Percentiles rank a stretch among this genome's conserved stretches.
These are phyloP conservation scores for Catajapyx aquilonaris DNA, from an alignment of 1,140 invertebrate genomes.

Conservation along the genomic window DNA sequence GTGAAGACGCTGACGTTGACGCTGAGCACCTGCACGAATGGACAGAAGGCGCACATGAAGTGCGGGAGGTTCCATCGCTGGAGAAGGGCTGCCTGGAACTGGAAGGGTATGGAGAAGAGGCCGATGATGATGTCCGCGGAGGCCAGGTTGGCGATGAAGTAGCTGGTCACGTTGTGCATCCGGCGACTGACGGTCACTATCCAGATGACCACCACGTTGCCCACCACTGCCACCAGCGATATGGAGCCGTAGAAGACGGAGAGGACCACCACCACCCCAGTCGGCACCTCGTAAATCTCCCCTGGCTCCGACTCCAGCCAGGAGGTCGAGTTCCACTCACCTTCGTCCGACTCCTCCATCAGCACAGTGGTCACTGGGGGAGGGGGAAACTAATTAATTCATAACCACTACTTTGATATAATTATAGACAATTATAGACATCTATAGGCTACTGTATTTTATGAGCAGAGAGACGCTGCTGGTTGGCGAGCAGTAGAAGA, in stretches of 20 bases:
- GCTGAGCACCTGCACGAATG: constrained; percentile 51
- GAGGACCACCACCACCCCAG: constrained; percentile 43
- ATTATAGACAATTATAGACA: too few relatives aligned
- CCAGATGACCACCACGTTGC: constrained; percentile 62
- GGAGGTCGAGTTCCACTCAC: too few relatives aligned
- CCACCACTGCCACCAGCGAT: constrained; percentile 53
- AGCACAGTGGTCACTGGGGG: too few relatives aligned
- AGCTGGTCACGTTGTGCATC: constrained; percentile 65
- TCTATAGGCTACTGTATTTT: too few relatives aligned
- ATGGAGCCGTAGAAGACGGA: constrained; percentile 61
- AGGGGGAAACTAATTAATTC: too few relatives aligned
- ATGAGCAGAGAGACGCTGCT: too few relatives aligned
- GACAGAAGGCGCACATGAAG: constrained; percentile 64
- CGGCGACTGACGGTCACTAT: constrained; percentile 44
- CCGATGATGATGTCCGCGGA: constrained; percentile 57
- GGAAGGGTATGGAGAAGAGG: constrained; percentile 57
- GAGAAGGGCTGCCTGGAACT: constrained; percentile 62
- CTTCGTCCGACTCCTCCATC: too few relatives aligned
- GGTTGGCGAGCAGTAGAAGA: too few relatives aligned
- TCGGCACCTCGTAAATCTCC: constrained; percentile 44
- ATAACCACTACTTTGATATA: too few relatives aligned
- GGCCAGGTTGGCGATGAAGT: constrained; percentile 57
- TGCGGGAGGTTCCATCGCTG: constrained; percentile 60
- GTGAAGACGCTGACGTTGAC: constrained; percentile 68
- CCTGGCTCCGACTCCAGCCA: too few relatives aligned